Conservation (phyloP, 2,888 invertebrate species). For the Cephus spinipes region DNA sequence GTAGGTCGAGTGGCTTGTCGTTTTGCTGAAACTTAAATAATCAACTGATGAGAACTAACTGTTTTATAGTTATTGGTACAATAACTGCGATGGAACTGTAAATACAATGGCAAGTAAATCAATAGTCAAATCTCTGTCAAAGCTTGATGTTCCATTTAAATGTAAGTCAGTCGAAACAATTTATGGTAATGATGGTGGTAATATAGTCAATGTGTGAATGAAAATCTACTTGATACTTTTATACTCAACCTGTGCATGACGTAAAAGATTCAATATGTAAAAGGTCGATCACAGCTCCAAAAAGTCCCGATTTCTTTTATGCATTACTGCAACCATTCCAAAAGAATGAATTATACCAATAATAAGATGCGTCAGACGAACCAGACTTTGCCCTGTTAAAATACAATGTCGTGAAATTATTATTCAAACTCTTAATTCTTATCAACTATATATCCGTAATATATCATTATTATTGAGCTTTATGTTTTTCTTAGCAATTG, state of each 20-base stretch:
- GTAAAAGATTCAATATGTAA: slow-evolving; percentile 40
- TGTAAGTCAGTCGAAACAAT: not conserved
- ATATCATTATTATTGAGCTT: not conserved
- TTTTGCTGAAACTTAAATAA: slow-evolving; percentile 58
- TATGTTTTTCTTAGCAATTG: not conserved
- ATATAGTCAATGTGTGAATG: not conserved
- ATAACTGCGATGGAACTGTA: not conserved
- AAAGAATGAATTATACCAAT: slow-evolving; percentile 36
- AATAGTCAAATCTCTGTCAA: not conserved
- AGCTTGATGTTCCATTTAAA: not conserved
- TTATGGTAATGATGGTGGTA: not conserved
- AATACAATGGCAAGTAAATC: not conserved
- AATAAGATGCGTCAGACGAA: slow-evolving; percentile 39
- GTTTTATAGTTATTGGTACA: not conserved
- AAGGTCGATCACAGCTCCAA: slow-evolving; percentile 45
- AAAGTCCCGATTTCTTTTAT: slow-evolving; percentile 43
- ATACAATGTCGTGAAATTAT: slow-evolving; percentile 10
- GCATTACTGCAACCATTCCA: slow-evolving; percentile 49
- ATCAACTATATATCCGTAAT: not conserved
- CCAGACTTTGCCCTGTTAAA: slow-evolving; percentile 34
- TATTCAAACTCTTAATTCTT: not conserved
- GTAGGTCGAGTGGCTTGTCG: slow-evolving; percentile 27
- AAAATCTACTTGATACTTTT: slow-evolving; percentile 42
- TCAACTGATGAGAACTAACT: slow-evolving; percentile 22
- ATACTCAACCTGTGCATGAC: slow-evolving; percentile 59